A percentile compares a stretch with the other conserved stretches of the same genome.
Evolutionary conservation across 2,888 invertebrate genomes (phyloP).

Genomic region (Agriotes lineatus): DNA sequence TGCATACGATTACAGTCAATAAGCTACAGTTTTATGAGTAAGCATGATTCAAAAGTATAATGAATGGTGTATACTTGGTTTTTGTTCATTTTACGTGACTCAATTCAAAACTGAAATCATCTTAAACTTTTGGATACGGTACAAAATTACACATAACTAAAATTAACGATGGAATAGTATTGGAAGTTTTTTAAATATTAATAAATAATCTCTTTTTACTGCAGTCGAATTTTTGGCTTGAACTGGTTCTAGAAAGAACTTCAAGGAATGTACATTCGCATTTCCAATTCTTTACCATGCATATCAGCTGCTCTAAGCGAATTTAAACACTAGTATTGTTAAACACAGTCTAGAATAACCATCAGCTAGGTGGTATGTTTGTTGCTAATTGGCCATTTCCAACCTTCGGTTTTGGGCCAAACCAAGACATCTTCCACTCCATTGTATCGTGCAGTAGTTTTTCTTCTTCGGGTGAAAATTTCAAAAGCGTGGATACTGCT

Average conservation of each 20-base stretch:
- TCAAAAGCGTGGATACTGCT: constrained; percentile 86
- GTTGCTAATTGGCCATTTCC: constrained; percentile 69
- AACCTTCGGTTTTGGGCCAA: constrained; percentile 72
- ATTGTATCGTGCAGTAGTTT: constrained; percentile 84
- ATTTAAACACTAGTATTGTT: background rate
- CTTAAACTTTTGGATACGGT: too few relatives aligned
- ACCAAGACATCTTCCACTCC: constrained; percentile 82
- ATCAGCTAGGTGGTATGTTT: constrained; percentile 73
- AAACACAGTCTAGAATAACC: constrained; percentile 58
- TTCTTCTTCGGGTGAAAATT: constrained; percentile 89
- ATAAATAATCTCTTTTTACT: background rate
- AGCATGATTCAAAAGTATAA: too few relatives aligned
- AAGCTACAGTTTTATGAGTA: too few relatives aligned
- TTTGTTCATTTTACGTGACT: too few relatives aligned
- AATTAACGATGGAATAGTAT: constrained; percentile 16
- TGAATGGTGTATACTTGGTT: too few relatives aligned
- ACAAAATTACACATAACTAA: too few relatives aligned
- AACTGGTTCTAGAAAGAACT: constrained; percentile 10
- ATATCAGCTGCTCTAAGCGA: constrained; percentile 6
- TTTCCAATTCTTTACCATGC: background rate
- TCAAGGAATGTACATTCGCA: constrained; percentile 4
- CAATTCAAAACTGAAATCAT: too few relatives aligned
- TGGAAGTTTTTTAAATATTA: constrained; percentile 17
- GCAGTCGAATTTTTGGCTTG: constrained; percentile 13
- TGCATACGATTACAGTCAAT: too few relatives aligned